A percentile compares a stretch with the other conserved stretches of the same genome.
Conservation (phyloP, 2,888 invertebrate species). For the Abrostola triplasia region DNA sequence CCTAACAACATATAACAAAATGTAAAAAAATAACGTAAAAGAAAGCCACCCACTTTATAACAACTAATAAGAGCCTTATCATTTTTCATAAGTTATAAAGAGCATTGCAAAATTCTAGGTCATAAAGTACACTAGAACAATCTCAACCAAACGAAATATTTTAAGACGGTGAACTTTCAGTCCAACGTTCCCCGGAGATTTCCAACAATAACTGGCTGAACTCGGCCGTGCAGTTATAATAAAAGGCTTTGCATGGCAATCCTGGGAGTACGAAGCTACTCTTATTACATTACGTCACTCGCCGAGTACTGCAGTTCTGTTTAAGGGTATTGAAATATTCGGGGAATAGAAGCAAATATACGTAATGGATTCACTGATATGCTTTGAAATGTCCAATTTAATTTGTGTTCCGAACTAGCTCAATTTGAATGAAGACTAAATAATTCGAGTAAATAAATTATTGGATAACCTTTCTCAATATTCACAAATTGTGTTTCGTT, state of each 20-base stretch:
- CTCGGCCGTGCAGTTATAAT: constrained; percentile 49
- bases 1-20: background rate
- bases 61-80: background rate
- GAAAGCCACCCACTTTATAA: background rate
- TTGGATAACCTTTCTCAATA: no score
- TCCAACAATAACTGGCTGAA: constrained; percentile 48
- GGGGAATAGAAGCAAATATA: background rate
- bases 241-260: constrained; percentile 56
- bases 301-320: constrained; percentile 12
- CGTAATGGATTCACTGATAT: background rate
- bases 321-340: background rate
- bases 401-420: no score
- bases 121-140: constrained; percentile 7
- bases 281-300: constrained; percentile 53
- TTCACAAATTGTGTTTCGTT: no score
- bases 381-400: background rate
- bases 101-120: constrained; percentile 2
- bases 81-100: constrained; percentile 2
- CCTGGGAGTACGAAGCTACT: constrained; percentile 31
- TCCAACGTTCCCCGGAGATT: constrained; percentile 20
- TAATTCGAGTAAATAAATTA: no score
- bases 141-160: constrained; percentile 28
- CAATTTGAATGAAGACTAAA: no score
- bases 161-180: constrained; percentile 19
- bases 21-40: background rate